These are phyloP conservation scores for Tetraneura akinire DNA, from an alignment of 1,140 invertebrate species.

Conservation along the genomic window DNA sequence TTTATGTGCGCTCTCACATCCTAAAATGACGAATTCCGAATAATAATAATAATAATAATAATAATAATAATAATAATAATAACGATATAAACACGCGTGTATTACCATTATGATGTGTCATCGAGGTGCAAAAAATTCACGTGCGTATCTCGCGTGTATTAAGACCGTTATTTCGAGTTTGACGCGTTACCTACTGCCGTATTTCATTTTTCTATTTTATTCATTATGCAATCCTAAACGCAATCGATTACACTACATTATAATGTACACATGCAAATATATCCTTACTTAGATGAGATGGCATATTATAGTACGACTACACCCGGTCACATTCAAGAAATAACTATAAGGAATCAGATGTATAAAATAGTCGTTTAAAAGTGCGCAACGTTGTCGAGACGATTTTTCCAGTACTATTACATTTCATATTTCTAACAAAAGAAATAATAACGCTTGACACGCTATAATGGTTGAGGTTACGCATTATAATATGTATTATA, in stretches of 20 bases:
- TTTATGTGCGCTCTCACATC: background rate
- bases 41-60: constrained; percentile 19
- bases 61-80: too few species aligned
- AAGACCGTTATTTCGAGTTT: constrained; percentile 18
- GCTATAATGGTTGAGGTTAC: constrained; percentile 1
- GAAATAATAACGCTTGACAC: constrained; percentile 6
- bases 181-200: background rate
- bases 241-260: constrained; percentile 8
- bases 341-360: background rate
- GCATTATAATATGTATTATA: too few species aligned
- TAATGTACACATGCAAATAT: constrained; percentile 10
- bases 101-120: constrained; percentile 1
- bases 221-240: constrained; percentile 3
- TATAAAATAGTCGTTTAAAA: constrained; percentile 7
- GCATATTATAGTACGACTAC: background rate
- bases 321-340: background rate
- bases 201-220: constrained; percentile 1
- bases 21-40: constrained; percentile 18
- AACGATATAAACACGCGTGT: too few species aligned
- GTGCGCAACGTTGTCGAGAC: constrained; percentile 7
- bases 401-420: constrained; percentile 1
- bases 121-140: constrained; percentile 36
- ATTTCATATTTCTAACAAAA: constrained; percentile 7
- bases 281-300: background rate
- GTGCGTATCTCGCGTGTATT: constrained; percentile 16